Base-by-base conservation (phyloP, 2,113 vertebrate genomes). In the Phycodurus eques region DNA sequence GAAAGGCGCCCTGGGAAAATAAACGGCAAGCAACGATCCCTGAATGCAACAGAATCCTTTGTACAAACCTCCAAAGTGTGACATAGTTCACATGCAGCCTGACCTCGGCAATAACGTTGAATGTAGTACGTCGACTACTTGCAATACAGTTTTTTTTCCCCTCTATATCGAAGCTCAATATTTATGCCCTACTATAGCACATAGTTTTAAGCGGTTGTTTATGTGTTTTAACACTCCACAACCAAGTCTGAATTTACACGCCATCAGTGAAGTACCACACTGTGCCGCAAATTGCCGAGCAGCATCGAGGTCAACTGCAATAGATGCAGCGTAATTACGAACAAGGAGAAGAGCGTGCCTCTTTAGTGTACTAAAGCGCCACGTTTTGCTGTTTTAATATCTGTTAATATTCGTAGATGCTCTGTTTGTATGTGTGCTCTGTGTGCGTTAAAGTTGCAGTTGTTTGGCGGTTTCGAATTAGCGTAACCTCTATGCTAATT, bases 1-100 rank as follows among this genome's bases (percentile, higher is more conserved):
- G 78, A 79, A 87, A 83, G 79, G 83, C 75, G 80, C 76, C 72
- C 89, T 91, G 89, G 88, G 88, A 91, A 92, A 92, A 92, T 91
- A 92, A 92, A 88, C 83, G 70, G 69, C 80, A 76, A 79, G 74
- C 81, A 85, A 82, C 81, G 69, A 90, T 90, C 85, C 81, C 71
- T 83, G 81, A 76, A 84, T 89, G 80, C 81, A 82, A 86, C 79
- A 84, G 78, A 88, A 91, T 91, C 85, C 76, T 72, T 64, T 72
- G 79, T 85, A 83, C 78, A 82, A 84, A 80, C 68, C 68, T 78
- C 69, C 69, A 90, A 85, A 85, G 88, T 82, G 81, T 85, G 80
- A 89, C 82, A 84, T 84, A 90, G 88, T 79, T 87, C 79, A 72
- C 67, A 77, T 39, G 59, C 39, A 56, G 57, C 64, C 46, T 42